phyloP scores from a whole-genome alignment of 2,888 invertebrate genomes.

The Noctua comes region DNA sequence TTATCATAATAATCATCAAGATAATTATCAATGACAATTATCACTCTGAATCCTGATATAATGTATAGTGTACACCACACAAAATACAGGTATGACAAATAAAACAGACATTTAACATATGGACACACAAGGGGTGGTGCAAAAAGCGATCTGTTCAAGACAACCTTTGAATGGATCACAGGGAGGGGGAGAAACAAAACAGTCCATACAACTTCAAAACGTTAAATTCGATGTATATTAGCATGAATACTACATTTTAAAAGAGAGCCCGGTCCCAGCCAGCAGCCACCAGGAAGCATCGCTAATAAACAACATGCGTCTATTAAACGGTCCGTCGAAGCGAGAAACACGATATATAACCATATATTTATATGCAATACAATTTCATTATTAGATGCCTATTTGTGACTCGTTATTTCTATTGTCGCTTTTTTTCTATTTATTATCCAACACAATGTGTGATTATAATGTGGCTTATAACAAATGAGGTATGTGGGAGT shows the following conservation, averaged over 20 bases:
- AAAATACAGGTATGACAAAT: neutral
- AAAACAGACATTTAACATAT: neutral
- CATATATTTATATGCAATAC: slow-evolving; percentile 88
- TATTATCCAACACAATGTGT: slow-evolving; percentile 88
- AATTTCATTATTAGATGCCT: slow-evolving; percentile 89
- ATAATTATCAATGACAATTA: neutral
- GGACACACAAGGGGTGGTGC: neutral
- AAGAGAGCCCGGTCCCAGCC: slow-evolving; percentile 40
- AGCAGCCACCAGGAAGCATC: slow-evolving; percentile 77
- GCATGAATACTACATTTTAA: slow-evolving; percentile 29
- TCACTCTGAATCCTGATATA: neutral
- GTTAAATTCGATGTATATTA: slow-evolving; percentile 31
- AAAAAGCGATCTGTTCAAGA: neutral
- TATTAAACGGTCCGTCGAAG: slow-evolving; percentile 87
- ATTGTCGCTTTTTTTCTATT: slow-evolving; percentile 90
- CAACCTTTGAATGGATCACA: neutral
- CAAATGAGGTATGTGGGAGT: slow-evolving; percentile 86
- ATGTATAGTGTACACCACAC: neutral
- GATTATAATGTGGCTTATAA: slow-evolving; percentile 88
- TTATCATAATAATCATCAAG: too few relatives aligned
- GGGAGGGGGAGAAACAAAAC: neutral
- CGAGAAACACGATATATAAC: slow-evolving; percentile 83
- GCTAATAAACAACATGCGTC: slow-evolving; percentile 81
- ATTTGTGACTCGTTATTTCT: slow-evolving; percentile 88
- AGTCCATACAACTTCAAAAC: slow-evolving; percentile 22